Evolutionary conservation across 2,888 invertebrate species (phyloP), one percentile per base, ranked within the genome.

Genomic region (Pachymerium ferrugineum): DNA sequence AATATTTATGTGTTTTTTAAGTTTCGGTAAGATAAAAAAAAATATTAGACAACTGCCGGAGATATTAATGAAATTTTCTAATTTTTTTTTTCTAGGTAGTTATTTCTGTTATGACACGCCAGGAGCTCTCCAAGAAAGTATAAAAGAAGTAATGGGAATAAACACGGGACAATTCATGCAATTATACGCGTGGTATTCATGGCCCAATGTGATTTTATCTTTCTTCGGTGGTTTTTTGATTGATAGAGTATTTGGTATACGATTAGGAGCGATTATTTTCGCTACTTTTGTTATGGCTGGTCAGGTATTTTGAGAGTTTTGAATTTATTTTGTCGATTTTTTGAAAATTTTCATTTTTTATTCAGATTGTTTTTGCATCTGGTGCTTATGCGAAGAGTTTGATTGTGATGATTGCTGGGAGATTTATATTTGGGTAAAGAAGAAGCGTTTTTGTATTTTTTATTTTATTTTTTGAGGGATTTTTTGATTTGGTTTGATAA

Each of bases 101-200:
- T 97, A 95, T 84, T 98, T 97, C 83, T 97, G 97, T 83, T 98
- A 95, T 85, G 98, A 98, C 83, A 95, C 94, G 82, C 97, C 97
- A 5, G 94, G 90, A 73, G 95, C 97, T 4, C 83, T 98, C 72
- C 93, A 94, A 82, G 91, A 94, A 80, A 88, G 92, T 78, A 95
- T 94, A 82, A 89, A 89, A 80, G 83, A 85, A 77, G 96, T 96
- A 81, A 86, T 96, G 80, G 85, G 89, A 77, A 85, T 98, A 77
- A 87, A 88, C 72, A 92, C 91, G 74, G 89, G 90, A 6, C 87
- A 93, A 82, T 98, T 93, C 86, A 90, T 93, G 76, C 85, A 91
- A 76, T 86, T 98, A 68, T 98, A 98, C 84, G 91, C 92, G 4
- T 89, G 94, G 82, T 98, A 98, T 83, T 96, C 97, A 0, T 98